Evolutionary conservation across 2,113 vertebrate species (phyloP).

Genomic region (Chauna torquata): DNA sequence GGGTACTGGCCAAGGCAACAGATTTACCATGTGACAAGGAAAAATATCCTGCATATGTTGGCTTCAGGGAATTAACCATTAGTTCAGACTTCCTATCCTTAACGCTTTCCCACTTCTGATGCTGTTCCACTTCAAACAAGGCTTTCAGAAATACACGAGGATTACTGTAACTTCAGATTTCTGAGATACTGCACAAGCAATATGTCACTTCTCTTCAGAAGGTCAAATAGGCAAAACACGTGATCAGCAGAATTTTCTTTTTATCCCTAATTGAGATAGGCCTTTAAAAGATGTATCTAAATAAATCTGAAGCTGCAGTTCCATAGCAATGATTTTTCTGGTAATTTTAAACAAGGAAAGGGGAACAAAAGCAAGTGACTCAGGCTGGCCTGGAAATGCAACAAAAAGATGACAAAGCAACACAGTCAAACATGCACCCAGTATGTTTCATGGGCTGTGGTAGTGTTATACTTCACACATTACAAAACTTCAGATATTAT

Average conservation of each 20-base stretch:
- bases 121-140: conserved; percentile 45
- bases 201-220: background rate
- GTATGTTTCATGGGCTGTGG: conserved; percentile 39
- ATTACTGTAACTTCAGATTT: conserved; percentile 48
- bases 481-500: background rate
- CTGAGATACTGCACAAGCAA: background rate
- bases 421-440: background rate
- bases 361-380: conserved; percentile 48
- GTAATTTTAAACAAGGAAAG: conserved; percentile 17
- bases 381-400: conserved; percentile 51
- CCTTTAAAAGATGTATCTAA: background rate
- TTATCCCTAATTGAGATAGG: background rate
- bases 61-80: conserved; percentile 34
- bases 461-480: background rate
- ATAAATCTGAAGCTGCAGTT: conserved; percentile 51
- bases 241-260: background rate
- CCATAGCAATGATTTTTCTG: conserved; percentile 17
- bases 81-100: background rate
- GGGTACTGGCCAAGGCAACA: conserved; percentile 23
- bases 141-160: conserved; percentile 26
- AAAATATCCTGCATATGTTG: background rate
- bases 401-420: conserved; percentile 36
- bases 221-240: background rate
- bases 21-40: conserved; percentile 4
- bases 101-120: conserved; percentile 5